phyloP scores from a whole-genome alignment of 2,888 invertebrate species.

The Orthonevra nobilis region DNA sequence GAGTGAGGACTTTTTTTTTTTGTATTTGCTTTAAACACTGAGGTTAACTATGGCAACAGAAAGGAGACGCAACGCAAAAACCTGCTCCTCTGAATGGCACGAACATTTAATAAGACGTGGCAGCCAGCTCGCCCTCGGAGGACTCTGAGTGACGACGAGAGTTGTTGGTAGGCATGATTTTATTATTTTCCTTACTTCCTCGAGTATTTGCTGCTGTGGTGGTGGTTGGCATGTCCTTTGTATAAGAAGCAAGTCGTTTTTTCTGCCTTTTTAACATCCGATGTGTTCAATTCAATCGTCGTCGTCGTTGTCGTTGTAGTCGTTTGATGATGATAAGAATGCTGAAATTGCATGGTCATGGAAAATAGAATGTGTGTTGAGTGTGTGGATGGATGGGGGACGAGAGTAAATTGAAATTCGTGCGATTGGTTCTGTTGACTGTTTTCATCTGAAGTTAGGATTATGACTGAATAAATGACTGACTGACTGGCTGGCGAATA shows the following conservation, averaged over 20 bases:
- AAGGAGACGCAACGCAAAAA: background rate
- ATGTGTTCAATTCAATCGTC: slow-evolving; percentile 55
- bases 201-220: background rate
- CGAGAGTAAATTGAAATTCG: slow-evolving; percentile 55
- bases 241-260: background rate
- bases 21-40: slow-evolving; percentile 5
- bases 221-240: slow-evolving; percentile 7
- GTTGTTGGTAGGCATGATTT: slow-evolving; percentile 37
- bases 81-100: slow-evolving; percentile 43
- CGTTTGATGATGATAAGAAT: slow-evolving; percentile 32
- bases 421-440: slow-evolving; percentile 41
- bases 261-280: slow-evolving; percentile 34
- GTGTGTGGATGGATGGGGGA: background rate
- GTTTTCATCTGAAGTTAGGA: slow-evolving; percentile 7
- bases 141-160: too few species aligned
- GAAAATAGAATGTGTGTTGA: slow-evolving; percentile 18
- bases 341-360: slow-evolving; percentile 60
- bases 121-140: slow-evolving; percentile 26
- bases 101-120: slow-evolving; percentile 68
- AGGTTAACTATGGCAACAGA: slow-evolving; percentile 49
- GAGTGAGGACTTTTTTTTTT: slow-evolving; percentile 37
- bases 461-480: slow-evolving; percentile 24
- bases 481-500: slow-evolving; percentile 6
- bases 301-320: slow-evolving; percentile 9
- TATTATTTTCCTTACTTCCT: slow-evolving; percentile 9